These are phyloP conservation scores for Halcyon senegalensis DNA, from an alignment of 2,113 vertebrate genomes.

Conservation along the genomic window DNA sequence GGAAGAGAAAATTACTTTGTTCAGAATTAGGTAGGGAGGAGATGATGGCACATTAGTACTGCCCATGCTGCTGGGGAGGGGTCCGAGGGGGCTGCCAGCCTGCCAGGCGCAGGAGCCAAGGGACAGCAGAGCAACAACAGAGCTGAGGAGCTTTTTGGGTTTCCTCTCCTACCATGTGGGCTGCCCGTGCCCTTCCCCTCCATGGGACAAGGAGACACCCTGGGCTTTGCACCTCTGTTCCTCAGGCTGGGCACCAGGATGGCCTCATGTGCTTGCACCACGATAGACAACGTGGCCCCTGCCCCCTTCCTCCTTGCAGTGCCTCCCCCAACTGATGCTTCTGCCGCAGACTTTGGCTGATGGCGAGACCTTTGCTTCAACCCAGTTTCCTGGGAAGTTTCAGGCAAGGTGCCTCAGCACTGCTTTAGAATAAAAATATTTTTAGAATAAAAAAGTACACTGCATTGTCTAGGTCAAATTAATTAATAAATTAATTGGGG, in stretches of 20 bases:
- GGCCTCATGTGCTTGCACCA: not conserved
- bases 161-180: not conserved
- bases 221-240: not conserved
- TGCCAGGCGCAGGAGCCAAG: accelerated
- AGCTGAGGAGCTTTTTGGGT: not conserved
- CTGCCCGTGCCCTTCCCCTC: not conserved
- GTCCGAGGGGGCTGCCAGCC: not conserved
- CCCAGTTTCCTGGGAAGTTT: not conserved
- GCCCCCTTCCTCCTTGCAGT: not conserved
- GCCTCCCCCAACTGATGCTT: not conserved
- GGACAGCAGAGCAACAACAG: not conserved
- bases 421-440: not conserved
- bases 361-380: not conserved
- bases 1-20: not conserved
- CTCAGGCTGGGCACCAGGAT: not conserved
- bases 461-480: not conserved
- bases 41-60: not conserved
- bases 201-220: accelerated
- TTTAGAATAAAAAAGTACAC: not conserved
- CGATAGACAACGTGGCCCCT: not conserved
- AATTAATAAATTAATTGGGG: no score
- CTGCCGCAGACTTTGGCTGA: not conserved
- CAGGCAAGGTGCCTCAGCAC: not conserved
- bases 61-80: not conserved
- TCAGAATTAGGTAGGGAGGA: not conserved